Conservation (phyloP, 2,113 vertebrate species). For the Thunnus maccoyii region DNA sequence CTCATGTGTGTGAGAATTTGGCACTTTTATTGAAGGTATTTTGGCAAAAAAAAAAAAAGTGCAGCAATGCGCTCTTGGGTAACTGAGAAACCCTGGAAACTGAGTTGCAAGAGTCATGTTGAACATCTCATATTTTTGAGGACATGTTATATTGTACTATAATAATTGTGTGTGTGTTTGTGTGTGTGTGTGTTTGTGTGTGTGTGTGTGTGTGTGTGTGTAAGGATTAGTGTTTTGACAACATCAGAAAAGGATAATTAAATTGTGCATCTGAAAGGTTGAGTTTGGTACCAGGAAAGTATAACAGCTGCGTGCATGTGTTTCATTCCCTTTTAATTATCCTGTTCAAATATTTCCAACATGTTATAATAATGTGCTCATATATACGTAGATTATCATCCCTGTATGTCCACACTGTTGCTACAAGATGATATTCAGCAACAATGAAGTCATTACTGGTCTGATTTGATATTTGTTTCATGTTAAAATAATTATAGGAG, state of each 20-base stretch:
- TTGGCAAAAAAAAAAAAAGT: not conserved
- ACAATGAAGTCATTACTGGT: constrained; percentile 5
- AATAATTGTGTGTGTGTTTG: too few relatives aligned
- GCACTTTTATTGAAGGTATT: not conserved
- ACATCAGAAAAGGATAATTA: constrained; percentile 9
- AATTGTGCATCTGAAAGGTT: not conserved
- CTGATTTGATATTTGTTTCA: not conserved
- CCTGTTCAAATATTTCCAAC: not conserved
- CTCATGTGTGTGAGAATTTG: constrained; percentile 3
- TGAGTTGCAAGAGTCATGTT: not conserved
- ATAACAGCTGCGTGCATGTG: not conserved
- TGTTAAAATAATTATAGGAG: constrained; percentile 18
- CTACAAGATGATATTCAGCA: constrained; percentile 12
- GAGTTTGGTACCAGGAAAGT: not conserved
- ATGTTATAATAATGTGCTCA: not conserved
- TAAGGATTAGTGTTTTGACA: constrained; percentile 12
- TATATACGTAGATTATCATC: not conserved
- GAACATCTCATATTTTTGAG: not conserved
- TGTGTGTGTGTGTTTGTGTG: too few relatives aligned
- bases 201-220: not conserved
- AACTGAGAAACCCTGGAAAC: not conserved
- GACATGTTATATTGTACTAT: not conserved
- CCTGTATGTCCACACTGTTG: not conserved
- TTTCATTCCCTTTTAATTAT: constrained; percentile 4
- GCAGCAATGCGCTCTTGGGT: not conserved